These are phyloP conservation scores for Platycercus adscitus DNA, from an alignment of 2,113 vertebrate genomes.

Conservation along the genomic window DNA sequence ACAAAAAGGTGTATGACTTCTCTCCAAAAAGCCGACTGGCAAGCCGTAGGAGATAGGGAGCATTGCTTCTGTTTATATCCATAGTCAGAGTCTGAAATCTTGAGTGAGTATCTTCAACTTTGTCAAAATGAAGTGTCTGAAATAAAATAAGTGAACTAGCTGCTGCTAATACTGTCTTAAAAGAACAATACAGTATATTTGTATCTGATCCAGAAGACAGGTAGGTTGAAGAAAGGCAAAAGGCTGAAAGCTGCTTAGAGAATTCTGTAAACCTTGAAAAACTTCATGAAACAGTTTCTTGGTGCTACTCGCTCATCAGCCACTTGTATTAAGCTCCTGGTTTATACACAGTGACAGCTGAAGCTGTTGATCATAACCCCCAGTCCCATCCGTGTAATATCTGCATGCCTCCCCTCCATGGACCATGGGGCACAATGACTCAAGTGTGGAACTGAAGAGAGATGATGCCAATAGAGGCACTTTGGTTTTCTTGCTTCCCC, in stretches of 20 bases:
- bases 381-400: rapidly evolving
- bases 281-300: background rate
- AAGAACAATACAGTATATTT: background rate
- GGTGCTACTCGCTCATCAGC: rapidly evolving
- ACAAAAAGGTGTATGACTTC: conserved; percentile 81
- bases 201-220: background rate
- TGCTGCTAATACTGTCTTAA: background rate
- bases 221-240: background rate
- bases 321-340: background rate
- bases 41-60: conserved; percentile 81
- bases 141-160: background rate
- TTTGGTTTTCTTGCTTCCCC: background rate
- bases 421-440: background rate
- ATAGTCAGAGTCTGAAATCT: conserved; percentile 79
- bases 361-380: background rate
- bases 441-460: background rate
- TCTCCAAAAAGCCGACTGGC: conserved; percentile 91
- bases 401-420: background rate
- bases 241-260: background rate
- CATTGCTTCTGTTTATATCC: conserved; percentile 80
- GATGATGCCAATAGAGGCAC: background rate
- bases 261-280: background rate
- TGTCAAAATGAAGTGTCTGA: conserved; percentile 81
- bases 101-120: conserved; percentile 76
- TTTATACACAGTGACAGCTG: background rate